Evolutionary conservation across 2,888 invertebrate species (phyloP), one percentile per base, ranked within the genome.

Genomic region (Stramonita haemastoma): DNA sequence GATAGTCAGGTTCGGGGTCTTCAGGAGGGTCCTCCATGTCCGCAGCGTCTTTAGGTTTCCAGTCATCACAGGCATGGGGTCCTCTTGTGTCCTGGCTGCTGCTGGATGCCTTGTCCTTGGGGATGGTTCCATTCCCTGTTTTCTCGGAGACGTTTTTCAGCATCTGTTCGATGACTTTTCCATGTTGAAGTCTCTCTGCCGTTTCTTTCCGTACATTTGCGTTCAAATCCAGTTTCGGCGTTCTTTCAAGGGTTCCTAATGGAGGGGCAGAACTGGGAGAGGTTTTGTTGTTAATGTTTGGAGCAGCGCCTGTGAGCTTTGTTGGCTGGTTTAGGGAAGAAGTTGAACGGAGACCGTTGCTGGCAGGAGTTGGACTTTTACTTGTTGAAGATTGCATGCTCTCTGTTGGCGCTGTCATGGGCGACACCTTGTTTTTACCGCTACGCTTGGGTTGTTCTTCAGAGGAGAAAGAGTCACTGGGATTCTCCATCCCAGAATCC

Each of bases 381-480:
- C 57, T 29, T 6, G 60, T 36, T 11, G 57, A 85, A 19, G 85
- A 60, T n/a, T 85, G 13, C 26, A 36, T 34, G 32, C 87, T 36
- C 29, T 85, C 57, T 60, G 57, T 57, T 15, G 56, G n/a, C n/a
- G 73, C n/a, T 29, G 32, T n/a, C 46, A 6, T 29, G 13, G 73
- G 34, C 46, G 73, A 56, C 26, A n/a, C 8, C n/a, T 34, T 77
- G 77, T 0, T 11, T 46, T 46, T 26, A 46, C 73, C 29, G 22
- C 70, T n/a, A 19, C 36, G 32, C 70, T 57, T 29, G 15, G 66
- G 34, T 1, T 79, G 83, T 22, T 83, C 88, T 26, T 66, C 83
- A n/a, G 88, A 88, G 36, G 88, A 88, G n/a, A 83, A 15, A 15
- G 88, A 88, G 22, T 26, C 81, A 32, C n/a, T 81, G 83, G 26